These are phyloP conservation scores for Tragopan temminckii DNA, from an alignment of 2,797 vertebrate genomes.

Conservation along the genomic window DNA sequence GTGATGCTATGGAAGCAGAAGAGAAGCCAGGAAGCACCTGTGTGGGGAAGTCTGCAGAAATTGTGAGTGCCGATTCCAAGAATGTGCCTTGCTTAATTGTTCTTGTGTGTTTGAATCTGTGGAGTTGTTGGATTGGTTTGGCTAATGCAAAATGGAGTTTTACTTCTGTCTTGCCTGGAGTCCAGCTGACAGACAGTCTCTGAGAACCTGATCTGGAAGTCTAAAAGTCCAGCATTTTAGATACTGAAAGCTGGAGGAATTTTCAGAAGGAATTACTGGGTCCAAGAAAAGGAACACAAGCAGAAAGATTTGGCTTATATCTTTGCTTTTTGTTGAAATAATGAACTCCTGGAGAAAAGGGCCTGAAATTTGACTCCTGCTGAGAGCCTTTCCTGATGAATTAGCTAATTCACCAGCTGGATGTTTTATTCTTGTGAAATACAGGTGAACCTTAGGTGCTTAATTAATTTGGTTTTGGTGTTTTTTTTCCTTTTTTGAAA, in stretches of 20 bases:
- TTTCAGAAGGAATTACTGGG: neutral
- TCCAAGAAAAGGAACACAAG: neutral
- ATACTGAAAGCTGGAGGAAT: neutral
- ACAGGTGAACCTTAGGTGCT: neutral
- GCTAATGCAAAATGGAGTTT: neutral
- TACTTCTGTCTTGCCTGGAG: neutral
- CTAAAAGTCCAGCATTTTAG: neutral
- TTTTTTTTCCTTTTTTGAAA: neutral
- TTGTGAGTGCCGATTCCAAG: slow-evolving; percentile 75
- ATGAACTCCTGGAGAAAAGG: neutral
- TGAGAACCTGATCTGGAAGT: neutral
- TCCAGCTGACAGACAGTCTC: neutral
- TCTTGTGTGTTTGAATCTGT: fast-evolving
- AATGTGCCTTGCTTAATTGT: neutral
- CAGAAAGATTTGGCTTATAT: neutral
- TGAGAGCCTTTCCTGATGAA: neutral
- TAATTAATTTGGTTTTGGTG: neutral
- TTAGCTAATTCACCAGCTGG: neutral
- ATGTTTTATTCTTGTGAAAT: neutral
- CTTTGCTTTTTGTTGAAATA: neutral
- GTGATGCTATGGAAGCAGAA: slow-evolving; percentile 97
- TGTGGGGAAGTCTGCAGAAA: slow-evolving; percentile 87
- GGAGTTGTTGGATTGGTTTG: neutral
- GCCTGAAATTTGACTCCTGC: neutral
- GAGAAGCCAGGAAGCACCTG: slow-evolving; percentile 90